Conservation (phyloP, 2,797 vertebrate species). For the Gorsachius magnificus region DNA sequence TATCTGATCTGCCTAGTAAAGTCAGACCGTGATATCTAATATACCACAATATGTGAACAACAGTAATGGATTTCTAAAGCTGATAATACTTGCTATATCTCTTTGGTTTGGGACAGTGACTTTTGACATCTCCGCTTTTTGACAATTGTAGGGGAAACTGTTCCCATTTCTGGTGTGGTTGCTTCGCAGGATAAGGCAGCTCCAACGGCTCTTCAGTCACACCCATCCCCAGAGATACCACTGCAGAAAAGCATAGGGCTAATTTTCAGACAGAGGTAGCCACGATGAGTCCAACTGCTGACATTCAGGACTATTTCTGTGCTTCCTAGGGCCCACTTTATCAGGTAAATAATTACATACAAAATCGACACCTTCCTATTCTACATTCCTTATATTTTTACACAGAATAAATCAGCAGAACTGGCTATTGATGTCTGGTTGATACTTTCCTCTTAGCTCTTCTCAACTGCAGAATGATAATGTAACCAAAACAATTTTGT, state of each 20-base stretch:
- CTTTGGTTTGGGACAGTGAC: not conserved
- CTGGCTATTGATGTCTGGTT: not conserved
- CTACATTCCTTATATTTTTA: not conserved
- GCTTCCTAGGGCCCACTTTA: not conserved
- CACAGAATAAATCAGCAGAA: not conserved
- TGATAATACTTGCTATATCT: not conserved
- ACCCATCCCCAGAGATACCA: not conserved
- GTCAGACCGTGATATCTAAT: not conserved
- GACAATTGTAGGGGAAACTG: not conserved
- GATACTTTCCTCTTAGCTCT: not conserved
- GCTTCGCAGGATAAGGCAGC: not conserved
- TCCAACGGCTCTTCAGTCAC: not conserved
- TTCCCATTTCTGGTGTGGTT: not conserved
- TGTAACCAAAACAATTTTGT: not conserved
- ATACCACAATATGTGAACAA: not conserved
- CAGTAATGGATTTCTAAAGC: not conserved
- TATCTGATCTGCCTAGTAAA: not conserved
- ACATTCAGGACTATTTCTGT: not conserved
- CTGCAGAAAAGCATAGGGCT: not conserved
- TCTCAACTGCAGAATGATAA: not conserved
- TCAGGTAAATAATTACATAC: not conserved
- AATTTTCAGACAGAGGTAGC: not conserved
- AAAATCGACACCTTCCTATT: not conserved
- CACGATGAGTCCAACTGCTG: not conserved
- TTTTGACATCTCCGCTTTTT: not conserved